phyloP scores from a whole-genome alignment of 2,888 invertebrate genomes.

The Nipponacmea schrenckii region DNA sequence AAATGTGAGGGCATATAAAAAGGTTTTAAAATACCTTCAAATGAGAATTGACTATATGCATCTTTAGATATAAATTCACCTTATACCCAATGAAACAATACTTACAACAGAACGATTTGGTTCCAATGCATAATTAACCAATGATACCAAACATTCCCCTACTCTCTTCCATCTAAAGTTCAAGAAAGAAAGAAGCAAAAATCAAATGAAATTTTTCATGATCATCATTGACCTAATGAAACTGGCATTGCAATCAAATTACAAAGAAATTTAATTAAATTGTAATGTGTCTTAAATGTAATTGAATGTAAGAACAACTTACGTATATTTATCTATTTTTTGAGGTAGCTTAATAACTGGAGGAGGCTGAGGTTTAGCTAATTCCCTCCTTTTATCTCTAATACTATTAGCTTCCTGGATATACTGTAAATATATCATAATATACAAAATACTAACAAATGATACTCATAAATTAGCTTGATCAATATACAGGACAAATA shows the following conservation, averaged over 20 bases:
- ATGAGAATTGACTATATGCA: no score
- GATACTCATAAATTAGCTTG: no score
- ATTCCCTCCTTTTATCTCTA: slow-evolving; percentile 55
- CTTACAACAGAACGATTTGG: slow-evolving; percentile 56
- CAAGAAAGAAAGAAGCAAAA: slow-evolving; percentile 12
- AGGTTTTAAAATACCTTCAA: no score
- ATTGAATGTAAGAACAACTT: no score
- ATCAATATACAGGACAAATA: no score
- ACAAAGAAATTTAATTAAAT: no score
- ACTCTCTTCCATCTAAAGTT: slow-evolving; percentile 64
- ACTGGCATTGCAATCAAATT: no score
- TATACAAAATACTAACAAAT: not conserved
- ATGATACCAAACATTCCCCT: slow-evolving; percentile 60
- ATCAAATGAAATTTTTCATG: not conserved
- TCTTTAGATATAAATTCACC: no score
- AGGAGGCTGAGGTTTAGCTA: slow-evolving; percentile 52
- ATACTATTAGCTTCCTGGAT: slow-evolving; percentile 63
- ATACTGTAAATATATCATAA: slow-evolving; percentile 44
- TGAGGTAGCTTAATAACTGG: slow-evolving; percentile 52
- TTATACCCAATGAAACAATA: not conserved
- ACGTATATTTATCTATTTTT: slow-evolving; percentile 58
- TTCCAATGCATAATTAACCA: slow-evolving; percentile 59
- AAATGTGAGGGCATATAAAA: no score
- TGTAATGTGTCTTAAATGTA: no score
- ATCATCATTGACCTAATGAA: no score